Evolutionary conservation across 2,888 invertebrate species (phyloP).

Genomic region (Branchellion lobata): DNA sequence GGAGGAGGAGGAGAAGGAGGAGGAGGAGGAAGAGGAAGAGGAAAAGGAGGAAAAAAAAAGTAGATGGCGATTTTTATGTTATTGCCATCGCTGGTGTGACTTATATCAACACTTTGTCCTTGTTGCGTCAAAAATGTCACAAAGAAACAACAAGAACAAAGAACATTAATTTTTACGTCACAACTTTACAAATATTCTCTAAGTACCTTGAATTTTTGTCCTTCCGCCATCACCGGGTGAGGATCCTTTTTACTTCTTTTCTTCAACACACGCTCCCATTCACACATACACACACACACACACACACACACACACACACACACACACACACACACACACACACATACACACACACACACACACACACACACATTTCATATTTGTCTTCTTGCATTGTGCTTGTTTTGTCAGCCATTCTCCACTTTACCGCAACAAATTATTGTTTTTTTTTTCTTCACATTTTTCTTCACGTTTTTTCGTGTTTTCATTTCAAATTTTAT

Average conservation of each 20-base stretch:
- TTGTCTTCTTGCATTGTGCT: too few species aligned
- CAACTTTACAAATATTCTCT: too few species aligned
- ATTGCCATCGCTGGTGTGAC: too few species aligned
- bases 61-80: slow-evolving; percentile 12
- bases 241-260: background rate
- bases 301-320: slow-evolving; percentile 28
- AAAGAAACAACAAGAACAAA: too few species aligned
- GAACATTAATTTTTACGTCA: too few species aligned
- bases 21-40: background rate
- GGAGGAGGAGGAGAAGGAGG: slow-evolving; percentile 13
- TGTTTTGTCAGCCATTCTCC: too few species aligned
- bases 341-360: slow-evolving; percentile 24
- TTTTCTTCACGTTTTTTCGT: too few species aligned
- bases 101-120: background rate
- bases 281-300: slow-evolving; percentile 18
- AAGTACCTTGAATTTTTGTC: too few species aligned
- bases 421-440: too few species aligned
- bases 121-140: too few species aligned
- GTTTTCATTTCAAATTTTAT: too few species aligned
- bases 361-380: background rate
- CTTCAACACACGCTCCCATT: slow-evolving; percentile 16
- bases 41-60: background rate
- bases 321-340: slow-evolving; percentile 39
- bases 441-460: too few species aligned
- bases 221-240: background rate